These are phyloP conservation scores for Caenorhabditis panamensis DNA, from an alignment of 2,888 invertebrate species.

Conservation along the genomic window DNA sequence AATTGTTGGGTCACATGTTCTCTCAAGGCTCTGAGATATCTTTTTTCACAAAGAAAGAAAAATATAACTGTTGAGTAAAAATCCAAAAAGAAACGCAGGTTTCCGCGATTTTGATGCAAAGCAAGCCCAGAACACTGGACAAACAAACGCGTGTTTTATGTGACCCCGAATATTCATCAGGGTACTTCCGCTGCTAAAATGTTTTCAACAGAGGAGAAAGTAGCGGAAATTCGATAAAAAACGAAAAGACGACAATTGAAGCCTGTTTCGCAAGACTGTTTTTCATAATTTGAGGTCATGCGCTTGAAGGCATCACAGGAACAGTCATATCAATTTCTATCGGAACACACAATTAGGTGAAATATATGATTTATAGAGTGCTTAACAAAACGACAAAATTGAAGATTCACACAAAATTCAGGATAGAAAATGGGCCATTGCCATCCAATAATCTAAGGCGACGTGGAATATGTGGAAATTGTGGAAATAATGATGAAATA, in stretches of 20 bases:
- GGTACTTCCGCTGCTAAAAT: neutral
- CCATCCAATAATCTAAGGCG: neutral
- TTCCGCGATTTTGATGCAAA: neutral
- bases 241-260: neutral
- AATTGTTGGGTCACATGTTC: too few relatives aligned
- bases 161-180: conserved; percentile 5
- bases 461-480: conserved; percentile 19
- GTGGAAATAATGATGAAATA: conserved; percentile 25
- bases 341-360: too few relatives aligned
- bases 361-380: too few relatives aligned
- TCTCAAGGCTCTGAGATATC: too few relatives aligned
- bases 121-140: conserved; percentile 15
- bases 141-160: conserved; percentile 32
- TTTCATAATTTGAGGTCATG: neutral
- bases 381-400: neutral
- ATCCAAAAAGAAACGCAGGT: neutral
- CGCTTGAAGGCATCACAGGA: neutral
- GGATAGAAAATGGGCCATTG: conserved; percentile 1
- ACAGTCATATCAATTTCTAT: too few relatives aligned
- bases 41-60: too few relatives aligned
- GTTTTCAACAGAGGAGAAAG: too few relatives aligned
- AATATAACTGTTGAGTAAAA: too few relatives aligned
- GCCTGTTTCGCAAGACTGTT: neutral
- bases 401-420: neutral
- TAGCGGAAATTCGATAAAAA: neutral